phyloP scores from a whole-genome alignment of 2,113 vertebrate species.

The Myanophis thanlyinensis region DNA sequence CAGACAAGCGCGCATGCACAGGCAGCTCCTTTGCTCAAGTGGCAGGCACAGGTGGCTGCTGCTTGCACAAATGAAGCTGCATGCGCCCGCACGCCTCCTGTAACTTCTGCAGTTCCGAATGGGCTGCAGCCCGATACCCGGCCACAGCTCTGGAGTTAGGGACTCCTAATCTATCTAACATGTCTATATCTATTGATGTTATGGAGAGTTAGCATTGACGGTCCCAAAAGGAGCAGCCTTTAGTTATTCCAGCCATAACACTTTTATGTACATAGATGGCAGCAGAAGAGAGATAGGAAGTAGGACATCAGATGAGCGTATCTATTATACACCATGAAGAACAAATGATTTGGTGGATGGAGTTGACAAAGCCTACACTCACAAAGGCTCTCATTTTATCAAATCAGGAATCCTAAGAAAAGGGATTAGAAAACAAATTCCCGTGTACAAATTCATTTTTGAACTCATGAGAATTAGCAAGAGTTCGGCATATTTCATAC shows the following conservation, averaged over 20 bases:
- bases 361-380: neutral
- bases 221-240: neutral
- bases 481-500: neutral
- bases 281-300: neutral
- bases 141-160: neutral
- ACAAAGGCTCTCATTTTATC: neutral
- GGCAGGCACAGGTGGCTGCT: neutral
- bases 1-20: neutral
- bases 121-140: neutral
- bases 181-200: neutral
- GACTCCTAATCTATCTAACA: neutral
- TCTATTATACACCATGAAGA: neutral
- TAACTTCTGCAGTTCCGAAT: neutral
- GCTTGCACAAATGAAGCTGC: neutral
- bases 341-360: neutral
- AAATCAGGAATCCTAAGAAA: neutral
- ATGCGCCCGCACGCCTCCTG: neutral
- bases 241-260: neutral
- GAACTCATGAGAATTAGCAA: neutral
- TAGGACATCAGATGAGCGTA: neutral
- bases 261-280: neutral
- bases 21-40: neutral
- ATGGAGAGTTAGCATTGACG: neutral
- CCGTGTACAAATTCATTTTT: neutral
- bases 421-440: slow-evolving; percentile 8